Evolutionary conservation across 1,140 invertebrate genomes (phyloP).

Genomic region (Atta texana): DNA sequence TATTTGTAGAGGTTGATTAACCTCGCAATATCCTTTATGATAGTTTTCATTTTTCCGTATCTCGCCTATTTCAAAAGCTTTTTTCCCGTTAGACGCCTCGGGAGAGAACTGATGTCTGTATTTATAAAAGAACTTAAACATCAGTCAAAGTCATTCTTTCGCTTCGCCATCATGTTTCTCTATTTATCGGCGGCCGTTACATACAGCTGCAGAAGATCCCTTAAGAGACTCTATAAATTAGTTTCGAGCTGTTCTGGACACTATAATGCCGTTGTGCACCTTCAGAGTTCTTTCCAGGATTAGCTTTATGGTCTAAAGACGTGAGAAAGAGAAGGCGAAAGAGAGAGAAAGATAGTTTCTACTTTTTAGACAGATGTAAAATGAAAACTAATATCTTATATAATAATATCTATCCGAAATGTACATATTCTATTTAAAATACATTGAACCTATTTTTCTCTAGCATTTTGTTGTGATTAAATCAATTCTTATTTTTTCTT

Average conservation of each 20-base stretch:
- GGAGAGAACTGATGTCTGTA: not conserved
- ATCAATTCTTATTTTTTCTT: not conserved
- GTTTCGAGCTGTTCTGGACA: slow-evolving; percentile 56
- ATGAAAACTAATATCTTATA: not conserved
- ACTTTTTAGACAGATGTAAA: not conserved
- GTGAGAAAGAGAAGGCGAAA: not conserved
- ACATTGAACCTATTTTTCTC: not conserved
- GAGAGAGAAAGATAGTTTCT: not conserved
- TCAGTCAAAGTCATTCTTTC: slow-evolving; percentile 44
- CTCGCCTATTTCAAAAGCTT: slow-evolving; percentile 3
- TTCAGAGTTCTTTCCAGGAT: not conserved
- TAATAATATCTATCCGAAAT: not conserved
- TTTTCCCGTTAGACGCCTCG: not conserved
- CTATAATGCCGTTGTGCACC: slow-evolving; percentile 4
- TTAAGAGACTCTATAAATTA: slow-evolving; percentile 67
- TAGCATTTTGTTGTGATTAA: not conserved
- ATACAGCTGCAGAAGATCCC: slow-evolving; percentile 40
- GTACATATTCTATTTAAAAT: not conserved
- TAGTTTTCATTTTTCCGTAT: not conserved
- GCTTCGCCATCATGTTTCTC: not conserved
- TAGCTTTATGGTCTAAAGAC: not conserved
- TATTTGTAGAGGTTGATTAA: slow-evolving; percentile 23
- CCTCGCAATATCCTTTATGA: not conserved
- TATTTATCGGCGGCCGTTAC: not conserved
- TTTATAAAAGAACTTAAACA: slow-evolving; percentile 63